phyloP scores from a whole-genome alignment of 2,113 vertebrate species.

The Phalacrocorax brasilianus region DNA sequence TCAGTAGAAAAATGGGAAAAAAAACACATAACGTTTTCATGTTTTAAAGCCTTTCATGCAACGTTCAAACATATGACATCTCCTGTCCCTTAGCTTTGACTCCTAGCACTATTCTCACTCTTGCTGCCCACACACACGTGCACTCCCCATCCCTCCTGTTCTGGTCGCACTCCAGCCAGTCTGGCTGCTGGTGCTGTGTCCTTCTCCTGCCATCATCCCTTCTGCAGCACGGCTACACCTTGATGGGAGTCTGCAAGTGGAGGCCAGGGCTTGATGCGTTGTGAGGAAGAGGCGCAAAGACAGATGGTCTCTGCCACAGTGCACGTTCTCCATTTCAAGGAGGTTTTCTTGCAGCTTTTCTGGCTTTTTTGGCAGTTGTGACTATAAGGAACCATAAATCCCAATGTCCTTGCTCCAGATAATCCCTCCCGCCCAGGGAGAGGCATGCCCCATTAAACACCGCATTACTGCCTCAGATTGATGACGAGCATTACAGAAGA shows the following conservation, averaged over 20 bases:
- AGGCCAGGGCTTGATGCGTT: rapidly evolving
- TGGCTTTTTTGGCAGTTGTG: background rate
- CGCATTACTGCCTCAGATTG: background rate
- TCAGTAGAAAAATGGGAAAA: background rate
- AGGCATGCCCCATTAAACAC: background rate
- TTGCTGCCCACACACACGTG: background rate
- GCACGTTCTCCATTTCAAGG: background rate
- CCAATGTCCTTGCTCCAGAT: background rate
- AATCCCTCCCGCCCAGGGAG: background rate
- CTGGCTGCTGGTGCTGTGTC: background rate
- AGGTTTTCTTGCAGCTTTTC: background rate
- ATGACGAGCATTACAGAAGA: background rate
- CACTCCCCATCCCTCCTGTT: background rate
- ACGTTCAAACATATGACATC: background rate
- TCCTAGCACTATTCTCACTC: background rate
- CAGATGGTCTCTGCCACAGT: background rate
- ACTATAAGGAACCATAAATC: constrained; percentile 13
- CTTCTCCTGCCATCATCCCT: background rate
- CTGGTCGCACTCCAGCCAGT: background rate
- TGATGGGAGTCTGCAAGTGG: background rate
- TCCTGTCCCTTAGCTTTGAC: background rate
- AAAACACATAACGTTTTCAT: background rate
- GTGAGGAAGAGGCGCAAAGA: background rate
- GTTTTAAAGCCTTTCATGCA: background rate
- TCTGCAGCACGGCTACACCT: rapidly evolving